Evolutionary conservation across 2,797 vertebrate species (phyloP).

Genomic region (Dendrocincla fuliginosa): DNA sequence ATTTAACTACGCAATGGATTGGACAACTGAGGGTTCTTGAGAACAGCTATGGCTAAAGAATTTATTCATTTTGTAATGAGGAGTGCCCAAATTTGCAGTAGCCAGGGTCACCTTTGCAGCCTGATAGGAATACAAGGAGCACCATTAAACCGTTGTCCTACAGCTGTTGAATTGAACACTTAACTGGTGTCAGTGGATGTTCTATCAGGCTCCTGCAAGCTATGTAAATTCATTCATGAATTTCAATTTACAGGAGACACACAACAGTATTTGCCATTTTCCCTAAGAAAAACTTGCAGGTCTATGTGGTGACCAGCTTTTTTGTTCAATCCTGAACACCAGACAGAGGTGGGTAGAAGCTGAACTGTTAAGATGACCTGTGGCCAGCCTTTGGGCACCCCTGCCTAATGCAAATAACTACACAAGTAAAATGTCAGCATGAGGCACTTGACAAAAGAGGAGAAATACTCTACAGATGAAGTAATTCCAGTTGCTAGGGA

Average conservation of each 20-base stretch:
- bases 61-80: neutral
- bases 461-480: slow-evolving; percentile 26
- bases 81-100: slow-evolving; percentile 63
- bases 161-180: neutral
- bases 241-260: neutral
- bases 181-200: neutral
- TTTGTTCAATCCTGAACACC: neutral
- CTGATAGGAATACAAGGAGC: neutral
- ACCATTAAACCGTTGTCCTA: neutral
- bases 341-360: neutral
- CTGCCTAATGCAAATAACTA: slow-evolving; percentile 15
- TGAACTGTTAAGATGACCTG: neutral
- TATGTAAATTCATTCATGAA: neutral
- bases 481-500: slow-evolving; percentile 49
- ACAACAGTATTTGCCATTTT: neutral
- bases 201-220: neutral
- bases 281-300: neutral
- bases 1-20: neutral
- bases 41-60: slow-evolving; percentile 4
- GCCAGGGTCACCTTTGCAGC: slow-evolving; percentile 27
- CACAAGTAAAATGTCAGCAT: neutral
- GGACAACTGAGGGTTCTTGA: slow-evolving; percentile 2
- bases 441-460: slow-evolving; percentile 44
- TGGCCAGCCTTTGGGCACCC: slow-evolving; percentile 59
- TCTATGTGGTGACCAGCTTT: neutral